These are phyloP conservation scores for Onychomys torridus DNA, from an alignment of 2,797 vertebrate genomes.

Conservation along the genomic window DNA sequence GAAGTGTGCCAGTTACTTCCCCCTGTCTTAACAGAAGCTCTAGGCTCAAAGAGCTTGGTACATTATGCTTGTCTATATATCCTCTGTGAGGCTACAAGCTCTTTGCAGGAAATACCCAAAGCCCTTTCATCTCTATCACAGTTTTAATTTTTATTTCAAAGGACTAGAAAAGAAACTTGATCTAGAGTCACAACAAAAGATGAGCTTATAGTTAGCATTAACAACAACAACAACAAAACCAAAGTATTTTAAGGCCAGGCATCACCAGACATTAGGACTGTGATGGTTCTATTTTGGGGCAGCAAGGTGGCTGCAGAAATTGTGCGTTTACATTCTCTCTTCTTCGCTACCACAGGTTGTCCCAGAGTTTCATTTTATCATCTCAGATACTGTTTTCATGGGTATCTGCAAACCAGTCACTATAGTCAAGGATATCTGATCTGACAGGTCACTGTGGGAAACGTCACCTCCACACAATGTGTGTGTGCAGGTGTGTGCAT, in stretches of 20 bases:
- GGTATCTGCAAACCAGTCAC: neutral
- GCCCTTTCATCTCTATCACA: neutral
- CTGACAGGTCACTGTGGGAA: neutral
- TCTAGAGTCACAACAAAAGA: neutral
- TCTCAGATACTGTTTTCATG: neutral
- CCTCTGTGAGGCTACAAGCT: neutral
- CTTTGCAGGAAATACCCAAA: neutral
- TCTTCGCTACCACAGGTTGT: neutral
- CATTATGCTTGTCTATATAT: neutral
- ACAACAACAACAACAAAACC: neutral
- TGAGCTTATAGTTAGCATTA: neutral
- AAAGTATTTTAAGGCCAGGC: neutral
- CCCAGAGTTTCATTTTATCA: neutral
- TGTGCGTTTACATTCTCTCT: neutral
- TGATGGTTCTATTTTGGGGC: neutral
- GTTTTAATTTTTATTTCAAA: slow-evolving; percentile 4
- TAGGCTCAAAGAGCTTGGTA: neutral
- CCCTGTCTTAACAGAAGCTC: fast-evolving
- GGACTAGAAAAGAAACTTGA: neutral
- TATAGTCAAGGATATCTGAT: neutral
- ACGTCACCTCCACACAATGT: neutral
- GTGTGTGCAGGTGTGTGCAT: fast-evolving
- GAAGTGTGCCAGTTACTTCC: fast-evolving
- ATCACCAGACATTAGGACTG: neutral
- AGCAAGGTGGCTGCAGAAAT: neutral